Evolutionary conservation across 2,888 invertebrate genomes (phyloP), one percentile per base, ranked within the genome.

Genomic region (Caprella mutica): DNA sequence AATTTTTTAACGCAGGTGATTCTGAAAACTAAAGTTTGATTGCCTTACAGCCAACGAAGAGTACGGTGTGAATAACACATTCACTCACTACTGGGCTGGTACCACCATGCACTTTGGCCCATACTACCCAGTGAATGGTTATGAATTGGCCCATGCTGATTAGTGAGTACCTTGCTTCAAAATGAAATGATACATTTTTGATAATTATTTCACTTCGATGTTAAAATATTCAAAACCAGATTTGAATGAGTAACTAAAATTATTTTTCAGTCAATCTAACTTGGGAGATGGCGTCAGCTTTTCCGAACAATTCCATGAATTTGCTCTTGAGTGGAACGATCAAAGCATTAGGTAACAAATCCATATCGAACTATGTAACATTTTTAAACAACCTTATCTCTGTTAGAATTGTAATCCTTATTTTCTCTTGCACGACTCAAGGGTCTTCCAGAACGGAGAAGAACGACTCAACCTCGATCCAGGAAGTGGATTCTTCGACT

Each of bases 101-200:
- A 78, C 79, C 6, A 83, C 83, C 0, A 72, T 84, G 14, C 83
- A 84, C 71, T 84, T 77, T 71, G 84, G 84, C 3, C 82, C 82
- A 4, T 77, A 76, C 68, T 76, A 74, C 40, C 72, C 68, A 1
- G 68, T 74, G 38, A 80, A 81, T 68, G 77, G 73, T 14, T 81
- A 77, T 72, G 72, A 72, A 8, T 71, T 71, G 40, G 77, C 82
- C 2, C 77, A 78, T 66, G 78, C 75, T 72, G 65, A 69, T 38
- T 69, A 66, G 59, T 53, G 42, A 58, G 55, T 55, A 39, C 3
- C 5, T 19, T n/a, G n/a, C n/a, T n/a, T n/a, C n/a, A n/a, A n/a
- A n/a, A n/a, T n/a, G n/a, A n/a, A n/a, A n/a, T n/a, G n/a, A n/a
- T n/a, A n/a, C n/a, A n/a, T n/a, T n/a, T n/a, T n/a, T n/a, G n/a